These are phyloP conservation scores for Nyleta sp. DNA, from an alignment of 2,888 invertebrate genomes.

Conservation along the genomic window DNA sequence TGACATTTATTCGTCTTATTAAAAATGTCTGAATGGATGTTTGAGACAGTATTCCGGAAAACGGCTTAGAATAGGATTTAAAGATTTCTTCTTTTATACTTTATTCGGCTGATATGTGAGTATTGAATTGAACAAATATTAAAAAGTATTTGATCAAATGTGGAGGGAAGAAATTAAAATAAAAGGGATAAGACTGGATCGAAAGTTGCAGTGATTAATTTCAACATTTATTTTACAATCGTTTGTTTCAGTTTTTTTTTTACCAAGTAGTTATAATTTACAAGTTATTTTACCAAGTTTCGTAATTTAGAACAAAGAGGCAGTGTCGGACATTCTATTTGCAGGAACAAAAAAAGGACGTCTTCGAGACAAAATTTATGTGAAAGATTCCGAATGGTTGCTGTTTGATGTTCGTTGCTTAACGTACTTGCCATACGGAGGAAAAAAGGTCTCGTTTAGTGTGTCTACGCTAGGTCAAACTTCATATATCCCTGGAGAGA, in stretches of 20 bases:
- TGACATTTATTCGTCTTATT: conserved; percentile 36
- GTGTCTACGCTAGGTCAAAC: conserved; percentile 39
- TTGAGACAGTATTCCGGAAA: neutral
- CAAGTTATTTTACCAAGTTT: neutral
- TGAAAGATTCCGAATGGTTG: conserved; percentile 29
- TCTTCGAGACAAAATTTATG: conserved; percentile 31
- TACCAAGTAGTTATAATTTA: too few relatives aligned
- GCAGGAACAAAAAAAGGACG: conserved; percentile 3
- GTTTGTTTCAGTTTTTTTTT: too few relatives aligned
- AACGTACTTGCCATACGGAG: conserved; percentile 23
- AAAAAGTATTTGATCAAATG: neutral
- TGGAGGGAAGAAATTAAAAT: too few relatives aligned
- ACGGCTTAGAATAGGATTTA: neutral
- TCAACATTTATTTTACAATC: too few relatives aligned
- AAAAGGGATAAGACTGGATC: too few relatives aligned
- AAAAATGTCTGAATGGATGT: neutral
- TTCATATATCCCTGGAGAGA: conserved; percentile 34
- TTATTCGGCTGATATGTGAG: too few relatives aligned
- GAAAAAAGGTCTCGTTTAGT: conserved; percentile 31
- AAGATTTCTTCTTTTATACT: too few relatives aligned
- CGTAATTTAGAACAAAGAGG: neutral
- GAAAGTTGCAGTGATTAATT: too few relatives aligned
- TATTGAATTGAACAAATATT: too few relatives aligned
- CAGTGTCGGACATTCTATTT: neutral
- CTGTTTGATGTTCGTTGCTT: conserved; percentile 16